Evolutionary conservation across 1,140 invertebrate species (phyloP).

Genomic region (Bombus superbus): DNA sequence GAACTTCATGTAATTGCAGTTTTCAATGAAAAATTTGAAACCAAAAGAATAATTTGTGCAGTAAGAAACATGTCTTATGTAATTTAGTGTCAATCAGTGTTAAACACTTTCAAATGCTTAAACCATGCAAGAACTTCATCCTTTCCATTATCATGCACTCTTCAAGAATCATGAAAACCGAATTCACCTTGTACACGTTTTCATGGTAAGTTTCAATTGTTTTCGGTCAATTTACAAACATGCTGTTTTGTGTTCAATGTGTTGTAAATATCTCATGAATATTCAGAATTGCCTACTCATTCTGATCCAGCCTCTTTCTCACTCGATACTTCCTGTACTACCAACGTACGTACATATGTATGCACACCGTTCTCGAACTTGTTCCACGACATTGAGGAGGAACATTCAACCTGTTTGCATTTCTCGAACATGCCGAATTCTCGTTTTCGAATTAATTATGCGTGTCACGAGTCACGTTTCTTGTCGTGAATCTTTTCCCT

Average conservation of each 20-base stretch:
- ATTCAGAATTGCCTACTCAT: background rate
- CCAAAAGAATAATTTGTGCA: background rate
- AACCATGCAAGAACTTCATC: background rate
- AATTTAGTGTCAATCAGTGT: background rate
- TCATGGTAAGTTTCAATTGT: background rate
- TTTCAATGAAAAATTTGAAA: background rate
- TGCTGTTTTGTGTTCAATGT: background rate
- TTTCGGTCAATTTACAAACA: background rate
- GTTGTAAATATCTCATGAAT: conserved; percentile 3
- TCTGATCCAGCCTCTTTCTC: background rate
- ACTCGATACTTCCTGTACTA: background rate
- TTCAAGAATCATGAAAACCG: background rate
- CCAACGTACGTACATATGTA: background rate
- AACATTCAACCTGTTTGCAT: conserved; percentile 6
- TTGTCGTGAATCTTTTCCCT: background rate
- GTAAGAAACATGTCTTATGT: background rate
- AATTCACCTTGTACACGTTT: background rate
- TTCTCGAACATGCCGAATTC: background rate
- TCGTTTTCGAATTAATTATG: conserved; percentile 15
- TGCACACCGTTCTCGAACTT: conserved; percentile 2
- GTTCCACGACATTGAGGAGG: conserved; percentile 12
- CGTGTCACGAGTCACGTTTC: background rate
- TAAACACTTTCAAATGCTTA: background rate
- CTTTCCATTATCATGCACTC: background rate
- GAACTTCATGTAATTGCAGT: background rate